Evolutionary conservation across 1,140 invertebrate genomes (phyloP), one percentile per base, ranked within the genome.

Genomic region (Megalopta genalis): DNA sequence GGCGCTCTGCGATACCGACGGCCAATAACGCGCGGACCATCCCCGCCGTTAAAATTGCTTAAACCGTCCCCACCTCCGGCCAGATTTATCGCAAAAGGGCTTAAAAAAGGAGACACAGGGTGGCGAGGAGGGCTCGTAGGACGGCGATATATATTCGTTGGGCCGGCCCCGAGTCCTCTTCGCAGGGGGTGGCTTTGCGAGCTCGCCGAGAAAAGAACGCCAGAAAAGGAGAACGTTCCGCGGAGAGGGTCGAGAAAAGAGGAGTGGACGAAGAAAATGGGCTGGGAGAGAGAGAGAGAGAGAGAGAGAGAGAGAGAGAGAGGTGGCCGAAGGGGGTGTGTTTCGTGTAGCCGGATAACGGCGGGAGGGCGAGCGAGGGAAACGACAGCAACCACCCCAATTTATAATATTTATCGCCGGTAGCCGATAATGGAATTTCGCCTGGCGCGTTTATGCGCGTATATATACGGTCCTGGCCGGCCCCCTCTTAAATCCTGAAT

Each of bases 361-460:
- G 23, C 57, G 65, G 64, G 54, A 62, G 57, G 23, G 64, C 23
- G 73, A 18, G 42, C 52, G 80, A 73, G 59, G 63, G 72, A 39
- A 73, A 77, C 71, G 64, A 78, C 39, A 49, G 75, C 67, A 64
- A 79, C 59, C 70, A 62, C 72, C 82, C 82, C 88, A 90, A 90
- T 91, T 91, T 91, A 92, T 90, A 92, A 91, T 91, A 92, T 92
- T 91, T 92, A 92, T 92, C 88, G 88, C 80, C 81, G 79, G 79
- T 80, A 90, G 85, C 83, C 85, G 90, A 91, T 91, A 92, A 91
- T 91, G 88, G 89, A 92, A 90, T 91, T 92, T 90, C 74, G 86
- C 80, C 76, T 25, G 69, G 77, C 77, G 79, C 82, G 75, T 74
- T 76, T 82, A 67, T 70, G 52, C 62, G 63, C 57, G 70, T 57